Evolutionary conservation across 2,888 invertebrate genomes (phyloP), one percentile per base, ranked within the genome.

Genomic region (Scrobipalpa costella): DNA sequence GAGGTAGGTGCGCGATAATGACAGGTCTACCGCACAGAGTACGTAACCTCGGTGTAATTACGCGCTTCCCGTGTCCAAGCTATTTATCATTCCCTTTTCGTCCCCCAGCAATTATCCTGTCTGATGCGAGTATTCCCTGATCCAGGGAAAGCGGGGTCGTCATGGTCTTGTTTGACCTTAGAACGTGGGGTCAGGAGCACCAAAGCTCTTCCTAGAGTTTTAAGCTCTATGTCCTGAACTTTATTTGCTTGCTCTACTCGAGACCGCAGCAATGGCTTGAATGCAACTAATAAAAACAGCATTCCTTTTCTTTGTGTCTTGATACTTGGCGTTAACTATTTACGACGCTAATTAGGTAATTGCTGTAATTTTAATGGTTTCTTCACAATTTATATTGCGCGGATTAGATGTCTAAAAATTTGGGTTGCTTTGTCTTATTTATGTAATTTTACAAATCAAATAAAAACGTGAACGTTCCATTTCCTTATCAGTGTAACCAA

Each of bases 11-110:
- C 34, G 11, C 55, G 33, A 27, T 55, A 55, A 55, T 55, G 55
- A 55, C 34, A 15, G 55, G 55, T 55, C 34, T 55, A 34, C 27
- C 13, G 55, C 47, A 27, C 11, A 27, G 44, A 19, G 13, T 38
- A 49, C 49, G 68, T 73, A 74, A 71, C 69, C 69, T 76, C 71
- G 74, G 69, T 68, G 71, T 79, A 80, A 83, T 80, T 75, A 77
- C 71, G 67, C 64, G 74, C 75, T 81, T 83, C 81, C 82, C 77
- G 75, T 74, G 71, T 62, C 62, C 66, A 60, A 57, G 66, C 65
- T 68, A 73, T 77, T 77, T 78, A 79, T 76, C 68, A 71, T 73
- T 73, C 73, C 71, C 73, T 69, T 63, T 27, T 34, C 34, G 55
- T 55, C 50, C 27, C 55, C 8, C 34, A n/a, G 63, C 67, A 75